These are phyloP conservation scores for Cetoscarus ocellatus DNA, from an alignment of 2,797 vertebrate genomes.

Conservation along the genomic window DNA sequence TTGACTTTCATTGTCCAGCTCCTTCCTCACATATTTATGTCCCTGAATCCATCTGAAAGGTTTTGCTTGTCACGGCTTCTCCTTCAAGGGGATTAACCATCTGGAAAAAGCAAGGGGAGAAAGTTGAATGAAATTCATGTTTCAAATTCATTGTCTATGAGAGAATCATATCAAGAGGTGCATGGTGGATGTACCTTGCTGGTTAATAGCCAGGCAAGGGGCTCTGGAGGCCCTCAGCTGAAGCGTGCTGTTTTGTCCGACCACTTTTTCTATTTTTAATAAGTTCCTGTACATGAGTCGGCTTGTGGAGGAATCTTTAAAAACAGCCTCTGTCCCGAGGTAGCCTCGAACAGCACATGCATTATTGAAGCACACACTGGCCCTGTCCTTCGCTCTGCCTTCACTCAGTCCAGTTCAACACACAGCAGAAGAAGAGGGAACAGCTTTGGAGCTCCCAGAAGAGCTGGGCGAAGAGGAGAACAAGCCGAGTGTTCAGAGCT, in stretches of 20 bases:
- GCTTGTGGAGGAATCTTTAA: constrained; percentile 64
- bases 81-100: constrained; percentile 44
- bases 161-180: constrained; percentile 48
- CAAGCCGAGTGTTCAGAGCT: constrained; percentile 37
- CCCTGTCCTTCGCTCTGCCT: constrained; percentile 49
- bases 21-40: constrained; percentile 20
- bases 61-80: constrained; percentile 58
- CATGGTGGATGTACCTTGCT: constrained; percentile 42
- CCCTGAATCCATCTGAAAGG: constrained; percentile 51
- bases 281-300: constrained; percentile 70
- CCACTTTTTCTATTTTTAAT: constrained; percentile 80
- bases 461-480: constrained; percentile 25
- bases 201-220: constrained; percentile 56
- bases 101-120: constrained; percentile 41
- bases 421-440: constrained; percentile 33
- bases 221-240: constrained; percentile 58
- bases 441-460: constrained; percentile 48
- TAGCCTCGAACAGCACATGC: constrained; percentile 67
- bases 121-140: constrained; percentile 48
- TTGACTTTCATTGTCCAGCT: neutral
- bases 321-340: constrained; percentile 71
- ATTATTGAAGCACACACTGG: constrained; percentile 72
- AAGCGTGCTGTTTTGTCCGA: constrained; percentile 70
- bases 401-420: constrained; percentile 64
- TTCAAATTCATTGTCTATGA: constrained; percentile 50